Percentiles rank a stretch among this genome's conserved stretches.
Evolutionary conservation across 64 coral and sea anemone genomes (phyloP).

Genomic region (Anthopleura sola): DNA sequence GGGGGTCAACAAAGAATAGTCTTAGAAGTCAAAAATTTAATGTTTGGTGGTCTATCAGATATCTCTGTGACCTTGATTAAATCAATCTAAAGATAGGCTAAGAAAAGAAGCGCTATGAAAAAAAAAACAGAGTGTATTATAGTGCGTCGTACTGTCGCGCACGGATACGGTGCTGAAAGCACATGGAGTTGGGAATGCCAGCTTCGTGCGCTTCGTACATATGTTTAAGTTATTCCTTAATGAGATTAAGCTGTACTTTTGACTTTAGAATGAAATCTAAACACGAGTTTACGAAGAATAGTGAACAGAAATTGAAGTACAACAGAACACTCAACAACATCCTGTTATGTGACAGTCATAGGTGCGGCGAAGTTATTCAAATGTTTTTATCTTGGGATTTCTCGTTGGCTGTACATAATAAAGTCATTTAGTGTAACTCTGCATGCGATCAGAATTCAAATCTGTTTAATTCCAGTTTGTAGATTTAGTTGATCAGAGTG

Average conservation of each 20-base stretch:
- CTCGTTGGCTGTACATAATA: background rate
- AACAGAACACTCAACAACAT: background rate
- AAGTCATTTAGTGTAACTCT: background rate
- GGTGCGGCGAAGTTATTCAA: background rate
- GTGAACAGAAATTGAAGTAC: background rate
- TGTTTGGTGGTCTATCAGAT: background rate
- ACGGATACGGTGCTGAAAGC: background rate
- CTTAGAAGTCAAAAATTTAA: background rate
- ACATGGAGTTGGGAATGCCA: background rate
- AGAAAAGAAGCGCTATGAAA: background rate
- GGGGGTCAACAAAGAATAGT: background rate
- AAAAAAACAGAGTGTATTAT: background rate
- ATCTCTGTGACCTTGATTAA: background rate
- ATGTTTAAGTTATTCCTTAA: background rate
- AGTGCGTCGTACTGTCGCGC: background rate
- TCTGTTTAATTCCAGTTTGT: background rate
- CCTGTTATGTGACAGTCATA: background rate
- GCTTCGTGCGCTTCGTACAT: background rate
- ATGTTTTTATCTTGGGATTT: conserved; percentile 1
- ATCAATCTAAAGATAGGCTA: background rate
- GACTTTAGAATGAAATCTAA: background rate
- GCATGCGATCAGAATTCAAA: background rate
- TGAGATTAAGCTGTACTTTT: background rate
- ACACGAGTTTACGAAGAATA: background rate
- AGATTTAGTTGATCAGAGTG: conserved; percentile 9